A percentile compares a stretch with the other conserved stretches of the same genome.
These are phyloP conservation scores for Rhogogaster chlorosoma DNA, from an alignment of 2,888 invertebrate genomes.

Conservation along the genomic window DNA sequence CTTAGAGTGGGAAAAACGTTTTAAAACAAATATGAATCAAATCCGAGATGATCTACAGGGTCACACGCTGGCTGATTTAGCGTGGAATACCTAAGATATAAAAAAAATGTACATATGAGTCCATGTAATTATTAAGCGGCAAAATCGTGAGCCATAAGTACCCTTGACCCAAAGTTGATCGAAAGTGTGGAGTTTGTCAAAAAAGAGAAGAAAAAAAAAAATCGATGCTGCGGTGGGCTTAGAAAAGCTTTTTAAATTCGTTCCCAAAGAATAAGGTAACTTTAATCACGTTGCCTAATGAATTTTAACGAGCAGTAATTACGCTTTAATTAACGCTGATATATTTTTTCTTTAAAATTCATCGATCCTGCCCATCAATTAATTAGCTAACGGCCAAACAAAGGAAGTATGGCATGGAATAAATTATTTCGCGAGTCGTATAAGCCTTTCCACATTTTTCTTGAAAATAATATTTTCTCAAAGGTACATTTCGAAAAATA, in stretches of 20 bases:
- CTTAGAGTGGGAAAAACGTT: too few relatives aligned
- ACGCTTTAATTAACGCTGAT: neutral
- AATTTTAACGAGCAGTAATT: slow-evolving; percentile 21
- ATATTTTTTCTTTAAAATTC: slow-evolving; percentile 2
- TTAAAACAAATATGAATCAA: too few relatives aligned
- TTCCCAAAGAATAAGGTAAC: neutral
- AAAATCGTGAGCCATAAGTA: slow-evolving; percentile 14
- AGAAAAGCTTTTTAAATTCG: neutral
- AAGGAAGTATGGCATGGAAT: neutral
- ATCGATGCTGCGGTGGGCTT: neutral
- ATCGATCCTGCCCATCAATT: neutral
- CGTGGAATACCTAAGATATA: too few relatives aligned
- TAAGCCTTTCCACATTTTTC: neutral
- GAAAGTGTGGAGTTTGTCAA: neutral
- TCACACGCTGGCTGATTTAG: too few relatives aligned
- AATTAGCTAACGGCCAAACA: neutral
- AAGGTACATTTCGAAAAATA: too few relatives aligned
- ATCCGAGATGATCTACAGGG: too few relatives aligned
- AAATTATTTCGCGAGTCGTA: neutral
- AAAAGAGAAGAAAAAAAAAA: too few relatives aligned
- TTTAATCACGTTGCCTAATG: slow-evolving; percentile 23
- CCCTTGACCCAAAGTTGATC: slow-evolving; percentile 16
- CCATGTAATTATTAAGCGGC: too few relatives aligned
- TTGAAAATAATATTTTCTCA: too few relatives aligned
- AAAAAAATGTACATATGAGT: too few relatives aligned